Evolutionary conservation across 2,113 vertebrate species (phyloP), one percentile per base, ranked within the genome.

Genomic region (Platichthys stellatus): DNA sequence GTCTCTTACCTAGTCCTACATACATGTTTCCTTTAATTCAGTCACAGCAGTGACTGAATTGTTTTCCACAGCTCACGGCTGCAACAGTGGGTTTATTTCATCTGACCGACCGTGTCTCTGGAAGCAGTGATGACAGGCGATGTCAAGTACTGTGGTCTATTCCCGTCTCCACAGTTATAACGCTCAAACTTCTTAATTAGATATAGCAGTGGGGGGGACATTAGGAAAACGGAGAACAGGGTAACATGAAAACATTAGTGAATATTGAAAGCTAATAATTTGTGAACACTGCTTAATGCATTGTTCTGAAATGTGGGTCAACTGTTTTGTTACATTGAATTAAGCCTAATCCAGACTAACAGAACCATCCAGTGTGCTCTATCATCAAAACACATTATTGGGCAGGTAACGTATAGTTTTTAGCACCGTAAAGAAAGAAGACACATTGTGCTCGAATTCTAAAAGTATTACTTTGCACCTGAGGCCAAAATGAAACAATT

Each of bases 391-490:
- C 24, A 47, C 43, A 68, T 83, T 28, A 60, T 35, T n/a, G 64
- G 62, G 64, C 31, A 66, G 5, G 58, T n/a, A 40, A 49, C 20
- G 26, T 35, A 6, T 67, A 23, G 51, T 65, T 74, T 60, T 11
- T 35, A 73, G 61, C 61, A 40, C 3, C 35, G 64, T 51, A 68
- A 73, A 67, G 49, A 72, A 69, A 62, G 17, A 28, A 80, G 69
- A 38, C 23, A 79, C 51, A 56, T n/a, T 38, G 38, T 51, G 57
- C 58, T 20, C 3, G 1, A 47, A 21, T 74, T 23, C 73, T 24
- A 28, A 21, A 70, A 72, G 61, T 0, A 11, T 2, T 11, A 23
- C 59, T 74, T 74, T 59, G 0, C 2, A 1, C 15, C 28, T 17
- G 23, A 26, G 3, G 14, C 18, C 6, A 49, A 56, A 61, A 54